A percentile compares a stretch with the other conserved stretches of the same genome.
Conservation (phyloP, 2,113 vertebrate genomes). For the Asarcornis scutulata region DNA sequence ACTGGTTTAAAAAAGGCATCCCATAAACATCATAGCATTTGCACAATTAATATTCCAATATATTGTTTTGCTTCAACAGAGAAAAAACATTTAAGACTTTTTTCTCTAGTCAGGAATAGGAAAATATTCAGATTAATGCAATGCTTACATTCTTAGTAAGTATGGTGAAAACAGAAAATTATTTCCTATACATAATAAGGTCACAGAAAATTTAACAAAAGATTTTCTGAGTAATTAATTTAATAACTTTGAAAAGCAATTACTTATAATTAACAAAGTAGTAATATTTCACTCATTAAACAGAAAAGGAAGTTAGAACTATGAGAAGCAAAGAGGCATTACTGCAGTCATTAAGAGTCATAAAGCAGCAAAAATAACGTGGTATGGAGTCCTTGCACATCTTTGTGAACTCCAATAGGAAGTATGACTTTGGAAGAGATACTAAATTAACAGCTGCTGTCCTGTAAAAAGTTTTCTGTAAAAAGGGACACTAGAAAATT, state of each 20-base stretch:
- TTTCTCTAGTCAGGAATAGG: background rate
- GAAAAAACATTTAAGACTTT: background rate
- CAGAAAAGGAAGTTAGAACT: background rate
- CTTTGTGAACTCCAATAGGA: conserved; percentile 17
- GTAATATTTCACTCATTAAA: conserved; percentile 32
- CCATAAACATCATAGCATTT: background rate
- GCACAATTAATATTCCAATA: background rate
- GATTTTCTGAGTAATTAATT: conserved; percentile 4
- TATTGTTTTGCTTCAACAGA: background rate
- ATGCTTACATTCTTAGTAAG: conserved; percentile 40
- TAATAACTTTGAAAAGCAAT: conserved; percentile 20
- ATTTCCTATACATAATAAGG: background rate
- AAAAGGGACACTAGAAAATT: background rate
- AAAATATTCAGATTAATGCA: conserved; percentile 3
- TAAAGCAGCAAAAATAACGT: conserved; percentile 2
- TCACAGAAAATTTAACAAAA: conserved; percentile 49
- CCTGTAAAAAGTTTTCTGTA: background rate
- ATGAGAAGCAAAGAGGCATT: background rate
- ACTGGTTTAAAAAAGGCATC: background rate
- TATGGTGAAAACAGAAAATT: background rate
- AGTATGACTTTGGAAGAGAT: background rate
- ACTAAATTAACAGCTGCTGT: background rate
- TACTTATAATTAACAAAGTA: conserved; percentile 44
- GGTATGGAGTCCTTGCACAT: conserved; percentile 3
- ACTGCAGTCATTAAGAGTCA: background rate